A percentile compares a stretch with the other conserved stretches of the same genome.
Conservation (phyloP, 2,888 invertebrate genomes). For the Lampropteryx suffumata region DNA sequence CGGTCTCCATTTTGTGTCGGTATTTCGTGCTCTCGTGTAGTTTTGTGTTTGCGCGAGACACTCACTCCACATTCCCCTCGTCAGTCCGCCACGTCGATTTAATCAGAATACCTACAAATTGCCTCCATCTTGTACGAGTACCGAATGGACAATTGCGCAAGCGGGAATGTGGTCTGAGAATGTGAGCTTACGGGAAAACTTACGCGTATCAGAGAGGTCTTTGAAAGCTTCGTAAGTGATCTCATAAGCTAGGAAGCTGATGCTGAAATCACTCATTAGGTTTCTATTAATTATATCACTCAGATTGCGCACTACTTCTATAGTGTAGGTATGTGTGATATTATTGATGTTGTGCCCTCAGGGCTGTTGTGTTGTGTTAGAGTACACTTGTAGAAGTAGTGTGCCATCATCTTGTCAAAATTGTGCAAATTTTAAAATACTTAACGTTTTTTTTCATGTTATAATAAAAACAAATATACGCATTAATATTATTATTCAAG, state of each 20-base stretch:
- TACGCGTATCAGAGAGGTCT: not conserved
- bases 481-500: slow-evolving; percentile 62
- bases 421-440: slow-evolving; percentile 77
- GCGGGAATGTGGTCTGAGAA: no score
- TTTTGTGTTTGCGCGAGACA: no score
- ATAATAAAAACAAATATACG: slow-evolving; percentile 77
- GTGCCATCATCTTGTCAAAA: slow-evolving; percentile 55
- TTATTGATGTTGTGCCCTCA: slow-evolving; percentile 57
- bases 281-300: slow-evolving; percentile 32
- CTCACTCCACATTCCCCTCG: no score
- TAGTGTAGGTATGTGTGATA: slow-evolving; percentile 55
- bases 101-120: no score
- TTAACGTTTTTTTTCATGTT: slow-evolving; percentile 75
- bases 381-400: slow-evolving; percentile 57
- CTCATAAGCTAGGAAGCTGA: slow-evolving; percentile 3
- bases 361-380: slow-evolving; percentile 60
- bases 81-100: no score
- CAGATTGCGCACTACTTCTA: slow-evolving; percentile 52
- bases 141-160: no score
- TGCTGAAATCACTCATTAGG: slow-evolving; percentile 13
- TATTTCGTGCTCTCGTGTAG: no score
- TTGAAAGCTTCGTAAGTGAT: not conserved
- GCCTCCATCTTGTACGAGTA: no score
- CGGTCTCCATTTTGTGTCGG: no score
- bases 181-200: not conserved